Evolutionary conservation across 2,888 invertebrate species (phyloP).

Genomic region (Tridacna gigas): DNA sequence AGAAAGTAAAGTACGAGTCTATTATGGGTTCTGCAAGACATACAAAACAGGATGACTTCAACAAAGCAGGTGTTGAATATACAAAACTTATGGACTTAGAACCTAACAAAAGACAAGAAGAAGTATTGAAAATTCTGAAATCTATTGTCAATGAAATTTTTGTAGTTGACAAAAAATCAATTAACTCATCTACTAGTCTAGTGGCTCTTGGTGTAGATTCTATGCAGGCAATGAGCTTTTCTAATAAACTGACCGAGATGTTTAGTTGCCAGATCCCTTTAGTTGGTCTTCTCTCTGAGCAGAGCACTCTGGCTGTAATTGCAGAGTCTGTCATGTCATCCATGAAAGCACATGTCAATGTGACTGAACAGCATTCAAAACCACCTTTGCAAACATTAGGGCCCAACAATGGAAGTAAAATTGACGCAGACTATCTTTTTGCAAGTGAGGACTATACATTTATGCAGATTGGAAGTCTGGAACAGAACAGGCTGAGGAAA

Average conservation of each 20-base stretch:
- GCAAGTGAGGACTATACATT: constrained; percentile 38
- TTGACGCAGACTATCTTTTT: constrained; percentile 18
- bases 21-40: too few species aligned
- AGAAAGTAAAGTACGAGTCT: not conserved
- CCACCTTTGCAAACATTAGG: not conserved
- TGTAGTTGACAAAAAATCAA: not conserved
- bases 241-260: constrained; percentile 2
- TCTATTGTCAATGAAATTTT: not conserved
- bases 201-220: constrained; percentile 22
- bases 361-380: constrained; percentile 28
- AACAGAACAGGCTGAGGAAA: constrained; percentile 37
- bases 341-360: constrained; percentile 23
- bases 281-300: constrained; percentile 47
- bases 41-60: too few species aligned
- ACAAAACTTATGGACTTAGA: too few species aligned
- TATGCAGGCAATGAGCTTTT: constrained; percentile 24
- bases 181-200: not conserved
- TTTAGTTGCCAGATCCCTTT: constrained; percentile 48
- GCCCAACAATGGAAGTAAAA: constrained; percentile 2
- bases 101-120: too few species aligned
- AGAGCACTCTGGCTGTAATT: constrained; percentile 27
- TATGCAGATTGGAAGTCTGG: constrained; percentile 47
- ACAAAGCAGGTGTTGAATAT: too few species aligned
- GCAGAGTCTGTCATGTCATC: too few species aligned
- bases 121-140: too few species aligned